Evolutionary conservation across 2,888 invertebrate genomes (phyloP), one percentile per base, ranked within the genome.

Genomic region (Tanypteryx hageni): DNA sequence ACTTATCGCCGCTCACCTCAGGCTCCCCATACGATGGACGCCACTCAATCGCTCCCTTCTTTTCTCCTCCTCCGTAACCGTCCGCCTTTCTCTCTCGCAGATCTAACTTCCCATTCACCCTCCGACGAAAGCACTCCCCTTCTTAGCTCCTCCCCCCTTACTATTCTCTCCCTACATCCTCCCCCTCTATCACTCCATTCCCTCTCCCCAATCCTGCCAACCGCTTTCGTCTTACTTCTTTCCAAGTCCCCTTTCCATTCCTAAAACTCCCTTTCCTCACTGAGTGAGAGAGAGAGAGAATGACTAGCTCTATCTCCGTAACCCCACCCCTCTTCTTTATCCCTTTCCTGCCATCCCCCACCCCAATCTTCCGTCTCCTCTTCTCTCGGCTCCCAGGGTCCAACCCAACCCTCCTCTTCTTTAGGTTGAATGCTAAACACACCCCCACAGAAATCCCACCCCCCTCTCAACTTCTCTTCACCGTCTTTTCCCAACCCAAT

Each of bases 341-440:
- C 82, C 14, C 82, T 56, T 16, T 56, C 31, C 82, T 0, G 2
- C 82, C 82, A 4, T 8, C 27, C 27, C 27, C 10, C 31, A 16
- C 13, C 16, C 5, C 31, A 11, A 9, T 22, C 82, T 31, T 18
- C 14, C 13, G 10, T 14, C 82, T 11, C 22, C 3, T 18, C 57
- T n/a, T 27, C 27, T 31, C 61, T 18, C 44, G 3, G 44, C 64
- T 64, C 68, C 64, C 64, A 16, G 57, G 56, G 57, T 27, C 44
- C 68, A 61, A 22, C 64, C 44, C 68, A 61, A 22, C 64, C 89
- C 89, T 44, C 64, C 56, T 44, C 64, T 44, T 58, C 89, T 64
- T 61, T 59, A 22, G 58, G 61, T 61, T 68, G 89, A 89, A 89
- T 89, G 89, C 89, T 89, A 89, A 89, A 89, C 89, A 89, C 89